Conservation (phyloP, 2,888 invertebrate genomes). For the Pandemis heparana region DNA sequence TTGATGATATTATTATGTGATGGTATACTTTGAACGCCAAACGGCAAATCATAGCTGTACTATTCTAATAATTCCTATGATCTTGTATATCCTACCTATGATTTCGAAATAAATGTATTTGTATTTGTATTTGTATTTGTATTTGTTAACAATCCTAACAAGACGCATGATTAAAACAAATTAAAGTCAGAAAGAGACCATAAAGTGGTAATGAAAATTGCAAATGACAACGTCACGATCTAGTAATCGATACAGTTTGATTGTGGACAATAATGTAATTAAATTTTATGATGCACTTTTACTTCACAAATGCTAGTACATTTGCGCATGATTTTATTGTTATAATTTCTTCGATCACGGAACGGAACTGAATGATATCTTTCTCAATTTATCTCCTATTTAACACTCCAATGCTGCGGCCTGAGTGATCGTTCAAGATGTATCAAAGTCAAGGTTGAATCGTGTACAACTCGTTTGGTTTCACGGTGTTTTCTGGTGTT, state of each 20-base stretch:
- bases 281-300: constrained; percentile 10
- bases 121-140: too few species aligned
- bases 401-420: background rate
- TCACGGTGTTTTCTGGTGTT: background rate
- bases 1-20: too few species aligned
- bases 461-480: constrained; percentile 8
- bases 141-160: background rate
- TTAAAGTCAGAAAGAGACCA: background rate
- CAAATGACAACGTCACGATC: constrained; percentile 2
- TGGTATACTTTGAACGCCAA: too few species aligned
- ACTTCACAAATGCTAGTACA: background rate
- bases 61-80: too few species aligned
- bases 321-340: background rate
- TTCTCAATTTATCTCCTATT: constrained; percentile 7
- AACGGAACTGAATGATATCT: constrained; percentile 15
- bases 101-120: too few species aligned
- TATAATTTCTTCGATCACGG: constrained; percentile 11
- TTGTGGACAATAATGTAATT: background rate
- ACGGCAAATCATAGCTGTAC: too few species aligned
- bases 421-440: background rate
- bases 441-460: constrained; percentile 17
- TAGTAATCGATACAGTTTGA: constrained; percentile 9
- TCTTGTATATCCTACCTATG: too few species aligned
- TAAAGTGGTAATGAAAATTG: background rate
- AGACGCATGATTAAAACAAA: background rate